Conservation (phyloP, 2,888 invertebrate species). For the Polymixis lichenea region DNA sequence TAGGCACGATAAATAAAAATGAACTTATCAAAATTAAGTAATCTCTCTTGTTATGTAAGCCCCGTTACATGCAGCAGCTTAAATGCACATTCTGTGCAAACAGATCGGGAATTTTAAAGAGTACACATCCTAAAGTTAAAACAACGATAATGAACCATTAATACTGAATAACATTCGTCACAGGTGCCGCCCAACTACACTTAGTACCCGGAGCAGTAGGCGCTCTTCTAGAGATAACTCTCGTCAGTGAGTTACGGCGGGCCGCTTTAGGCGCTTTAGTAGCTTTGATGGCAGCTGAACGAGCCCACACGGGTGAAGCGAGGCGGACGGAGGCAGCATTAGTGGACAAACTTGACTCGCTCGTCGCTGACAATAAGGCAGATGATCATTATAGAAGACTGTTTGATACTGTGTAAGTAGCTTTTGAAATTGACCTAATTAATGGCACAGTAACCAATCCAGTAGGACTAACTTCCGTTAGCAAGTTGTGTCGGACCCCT, state of each 20-base stretch:
- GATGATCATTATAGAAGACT: conserved; percentile 97
- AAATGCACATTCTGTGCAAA: too few relatives aligned
- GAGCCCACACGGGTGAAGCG: conserved; percentile 95
- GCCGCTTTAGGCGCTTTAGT: conserved; percentile 98
- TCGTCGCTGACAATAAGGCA: conserved; percentile 98
- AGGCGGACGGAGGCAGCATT: conserved; percentile 97
- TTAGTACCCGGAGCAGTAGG: conserved; percentile 98
- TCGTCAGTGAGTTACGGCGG: conserved; percentile 97
- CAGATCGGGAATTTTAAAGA: too few relatives aligned
- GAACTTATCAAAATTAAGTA: too few relatives aligned
- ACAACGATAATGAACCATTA: too few relatives aligned
- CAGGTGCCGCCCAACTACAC: conserved; percentile 95
- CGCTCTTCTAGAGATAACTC: conserved; percentile 97
- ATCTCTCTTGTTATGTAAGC: too few relatives aligned
- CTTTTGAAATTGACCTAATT: too few relatives aligned
- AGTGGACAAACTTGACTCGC: conserved; percentile 97
- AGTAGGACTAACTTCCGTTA: too few relatives aligned
- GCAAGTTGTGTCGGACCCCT: too few relatives aligned
- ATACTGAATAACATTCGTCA: neutral
- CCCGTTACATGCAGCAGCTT: too few relatives aligned
- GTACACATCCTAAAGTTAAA: too few relatives aligned
- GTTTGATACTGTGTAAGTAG: conserved; percentile 98
- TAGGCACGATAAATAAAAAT: too few relatives aligned
- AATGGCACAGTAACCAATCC: too few relatives aligned
- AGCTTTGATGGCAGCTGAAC: conserved; percentile 98